phyloP scores from a whole-genome alignment of 1,140 invertebrate genomes.

The Chironomus tepperi region DNA sequence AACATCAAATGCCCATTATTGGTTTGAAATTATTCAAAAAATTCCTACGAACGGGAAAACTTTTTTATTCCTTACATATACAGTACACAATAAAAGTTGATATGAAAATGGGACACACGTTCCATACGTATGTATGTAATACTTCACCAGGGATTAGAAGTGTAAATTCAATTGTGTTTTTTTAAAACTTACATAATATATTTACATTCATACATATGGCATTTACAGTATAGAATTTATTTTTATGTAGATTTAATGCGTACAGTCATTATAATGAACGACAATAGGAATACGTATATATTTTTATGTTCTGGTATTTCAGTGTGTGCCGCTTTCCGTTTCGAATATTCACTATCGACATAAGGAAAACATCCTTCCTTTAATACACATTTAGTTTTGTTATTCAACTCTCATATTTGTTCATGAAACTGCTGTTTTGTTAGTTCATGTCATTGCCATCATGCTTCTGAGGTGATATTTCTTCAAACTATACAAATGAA shows the following conservation, averaged over 20 bases:
- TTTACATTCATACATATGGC: no score
- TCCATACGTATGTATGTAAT: neutral
- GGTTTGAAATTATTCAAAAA: no score
- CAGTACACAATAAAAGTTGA: neutral
- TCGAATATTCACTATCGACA: no score
- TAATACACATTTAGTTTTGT: neutral
- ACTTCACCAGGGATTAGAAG: constrained; percentile 17
- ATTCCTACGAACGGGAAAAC: no score
- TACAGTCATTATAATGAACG: constrained; percentile 13
- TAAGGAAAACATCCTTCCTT: neutral
- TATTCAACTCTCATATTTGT: neutral
- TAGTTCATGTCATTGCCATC: no score
- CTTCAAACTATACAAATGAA: no score
- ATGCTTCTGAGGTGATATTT: no score
- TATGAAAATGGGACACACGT: neutral
- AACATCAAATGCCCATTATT: no score
- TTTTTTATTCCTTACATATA: no score
- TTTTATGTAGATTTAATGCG: constrained; percentile 9
- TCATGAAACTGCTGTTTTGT: neutral
- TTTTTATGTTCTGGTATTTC: neutral
- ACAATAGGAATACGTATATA: neutral
- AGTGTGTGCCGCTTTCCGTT: no score
- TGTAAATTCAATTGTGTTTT: constrained; percentile 23
- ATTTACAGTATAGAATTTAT: neutral
- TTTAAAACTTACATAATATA: neutral